A percentile compares a stretch with the other conserved stretches of the same genome.
Evolutionary conservation across 2,888 invertebrate genomes (phyloP).

Genomic region (Metellina segmentata): DNA sequence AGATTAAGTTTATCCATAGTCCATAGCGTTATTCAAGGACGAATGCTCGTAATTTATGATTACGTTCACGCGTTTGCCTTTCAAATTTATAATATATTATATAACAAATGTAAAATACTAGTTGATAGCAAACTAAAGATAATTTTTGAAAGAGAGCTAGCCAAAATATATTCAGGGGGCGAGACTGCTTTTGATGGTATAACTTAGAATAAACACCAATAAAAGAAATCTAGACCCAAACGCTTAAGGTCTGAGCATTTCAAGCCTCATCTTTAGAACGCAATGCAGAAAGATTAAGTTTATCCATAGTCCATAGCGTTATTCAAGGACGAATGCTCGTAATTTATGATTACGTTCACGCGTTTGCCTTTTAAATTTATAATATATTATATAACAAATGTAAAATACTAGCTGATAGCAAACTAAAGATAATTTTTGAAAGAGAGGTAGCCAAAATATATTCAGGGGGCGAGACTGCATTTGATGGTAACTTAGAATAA

Average conservation of each 20-base stretch:
- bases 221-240: neutral
- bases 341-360: slow-evolving; percentile 44
- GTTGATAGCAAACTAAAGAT: too few relatives aligned
- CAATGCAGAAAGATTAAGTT: slow-evolving; percentile 11
- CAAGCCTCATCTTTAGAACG: neutral
- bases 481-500: neutral
- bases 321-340: slow-evolving; percentile 38
- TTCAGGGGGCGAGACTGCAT: slow-evolving; percentile 6
- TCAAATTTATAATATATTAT: too few relatives aligned
- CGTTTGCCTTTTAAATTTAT: too few relatives aligned
- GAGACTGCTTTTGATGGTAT: neutral
- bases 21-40: slow-evolving; percentile 19
- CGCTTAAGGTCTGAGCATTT: neutral
- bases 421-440: too few relatives aligned
- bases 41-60: slow-evolving; percentile 50
- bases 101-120: too few relatives aligned
- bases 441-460: neutral
- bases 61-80: slow-evolving; percentile 16
- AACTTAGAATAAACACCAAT: neutral
- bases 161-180: neutral
- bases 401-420: too few relatives aligned
- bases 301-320: neutral
- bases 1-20: slow-evolving; percentile 19
- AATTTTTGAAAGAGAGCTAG: too few relatives aligned
- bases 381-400: too few relatives aligned